phyloP scores from a whole-genome alignment of 1,140 invertebrate species.

The Aphelenchoides besseyi region DNA sequence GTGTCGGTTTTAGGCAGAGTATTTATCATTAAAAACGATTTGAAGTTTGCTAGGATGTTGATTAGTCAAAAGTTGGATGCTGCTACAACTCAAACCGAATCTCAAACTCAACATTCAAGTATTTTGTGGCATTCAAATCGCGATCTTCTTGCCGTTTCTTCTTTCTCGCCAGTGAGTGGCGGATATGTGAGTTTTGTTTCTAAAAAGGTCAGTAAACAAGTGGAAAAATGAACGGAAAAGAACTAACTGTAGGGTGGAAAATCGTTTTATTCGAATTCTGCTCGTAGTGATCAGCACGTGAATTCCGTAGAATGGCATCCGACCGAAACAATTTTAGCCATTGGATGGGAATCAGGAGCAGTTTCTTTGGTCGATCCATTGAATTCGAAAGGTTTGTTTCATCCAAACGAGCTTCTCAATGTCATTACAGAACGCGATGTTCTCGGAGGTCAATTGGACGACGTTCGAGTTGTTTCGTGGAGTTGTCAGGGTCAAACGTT shows the following conservation, averaged over 20 bases:
- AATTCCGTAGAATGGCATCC: constrained; percentile 84
- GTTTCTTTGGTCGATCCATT: constrained; percentile 75
- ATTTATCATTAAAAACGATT: too few species aligned
- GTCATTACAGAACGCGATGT: constrained; percentile 38
- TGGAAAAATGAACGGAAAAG: neutral
- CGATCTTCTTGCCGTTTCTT: constrained; percentile 77
- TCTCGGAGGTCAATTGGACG: constrained; percentile 10
- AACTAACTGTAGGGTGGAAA: constrained; percentile 68
- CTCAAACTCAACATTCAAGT: constrained; percentile 67
- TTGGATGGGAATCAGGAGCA: constrained; percentile 86
- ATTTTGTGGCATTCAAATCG: constrained; percentile 76
- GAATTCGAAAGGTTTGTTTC: constrained; percentile 71
- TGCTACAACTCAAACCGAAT: neutral
- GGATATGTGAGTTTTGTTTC: constrained; percentile 82
- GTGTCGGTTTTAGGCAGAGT: too few species aligned
- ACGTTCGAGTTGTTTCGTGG: constrained; percentile 34
- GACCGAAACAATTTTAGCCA: constrained; percentile 73
- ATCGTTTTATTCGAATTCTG: constrained; percentile 73
- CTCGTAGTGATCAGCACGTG: constrained; percentile 70
- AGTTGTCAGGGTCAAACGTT: constrained; percentile 25
- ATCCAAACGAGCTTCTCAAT: constrained; percentile 64
- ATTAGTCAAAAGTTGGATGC: constrained; percentile 8
- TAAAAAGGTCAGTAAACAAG: constrained; percentile 71
- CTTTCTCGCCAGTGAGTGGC: constrained; percentile 79
- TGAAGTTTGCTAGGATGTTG: too few species aligned